Base-by-base conservation (phyloP, 1,140 invertebrate species). In the Galendromus occidentalis region DNA sequence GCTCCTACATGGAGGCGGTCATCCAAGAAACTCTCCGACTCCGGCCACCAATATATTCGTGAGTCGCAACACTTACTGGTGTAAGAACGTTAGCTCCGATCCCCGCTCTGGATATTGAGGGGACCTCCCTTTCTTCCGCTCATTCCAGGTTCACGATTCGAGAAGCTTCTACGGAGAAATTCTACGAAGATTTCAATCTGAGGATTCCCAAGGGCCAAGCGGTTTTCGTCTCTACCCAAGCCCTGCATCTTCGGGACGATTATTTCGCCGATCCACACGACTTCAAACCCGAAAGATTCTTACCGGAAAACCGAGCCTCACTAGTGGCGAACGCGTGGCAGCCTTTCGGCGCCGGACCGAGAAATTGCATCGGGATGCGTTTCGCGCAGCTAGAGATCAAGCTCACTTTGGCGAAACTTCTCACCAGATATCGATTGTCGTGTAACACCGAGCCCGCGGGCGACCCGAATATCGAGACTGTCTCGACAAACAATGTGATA, bases 71-170 rank as follows among this genome's bases (percentile, higher is more conserved):
- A n/a, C n/a, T n/a, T n/a, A n/a, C n/a, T n/a, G n/a, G n/a, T n/a
- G n/a, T n/a, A n/a, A 14, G n/a, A n/a, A n/a, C 14, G n/a, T 14
- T 44, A n/a, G n/a, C n/a, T n/a, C n/a, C n/a, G n/a, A n/a, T n/a
- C n/a, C n/a, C n/a, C n/a, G n/a, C n/a, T n/a, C n/a, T n/a, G n/a
- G n/a, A n/a, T n/a, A n/a, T n/a, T n/a, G n/a, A n/a, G n/a, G n/a
- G n/a, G n/a, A n/a, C n/a, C 7, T 47, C 45, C 17, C 18, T 47
- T 47, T 28, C n/a, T n/a, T n/a, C n/a, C n/a, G n/a, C n/a, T n/a
- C n/a, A n/a, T n/a, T 59, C 33, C 51, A 59, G 51, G 33, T 59
- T 59, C 22, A 25, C 22, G 22, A 59, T 59, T 33, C 51, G 51
- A 25, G 22, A 59, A 25, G 51, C 51, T 4, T 59, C 14, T 14